Conservation (phyloP, 1,140 invertebrate genomes). For the Artemia franciscana region DNA sequence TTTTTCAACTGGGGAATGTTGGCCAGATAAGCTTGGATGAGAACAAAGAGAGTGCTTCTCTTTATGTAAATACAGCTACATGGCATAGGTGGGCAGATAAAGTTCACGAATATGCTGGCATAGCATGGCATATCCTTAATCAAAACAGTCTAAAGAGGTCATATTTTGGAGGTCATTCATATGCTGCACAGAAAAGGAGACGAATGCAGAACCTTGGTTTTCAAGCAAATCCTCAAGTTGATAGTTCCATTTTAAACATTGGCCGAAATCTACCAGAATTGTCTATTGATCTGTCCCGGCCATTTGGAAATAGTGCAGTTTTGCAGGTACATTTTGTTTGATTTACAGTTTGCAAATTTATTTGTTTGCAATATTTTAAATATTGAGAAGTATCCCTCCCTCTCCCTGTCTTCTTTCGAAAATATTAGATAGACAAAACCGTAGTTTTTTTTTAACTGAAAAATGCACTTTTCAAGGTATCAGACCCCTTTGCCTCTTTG, state of each 20-base stretch:
- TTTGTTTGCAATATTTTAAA: too few relatives aligned
- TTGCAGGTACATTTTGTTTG: conserved; percentile 13
- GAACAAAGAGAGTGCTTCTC: conserved; percentile 53
- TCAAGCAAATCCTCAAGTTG: conserved; percentile 5
- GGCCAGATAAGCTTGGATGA: conserved; percentile 61
- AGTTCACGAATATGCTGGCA: conserved; percentile 55
- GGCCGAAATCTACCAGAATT: conserved; percentile 13
- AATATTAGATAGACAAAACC: too few relatives aligned
- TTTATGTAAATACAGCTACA: conserved; percentile 62
- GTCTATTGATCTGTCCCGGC: conserved; percentile 16
- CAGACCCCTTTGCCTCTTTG: too few relatives aligned
- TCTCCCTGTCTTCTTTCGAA: too few relatives aligned
- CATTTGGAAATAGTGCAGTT: conserved; percentile 17
- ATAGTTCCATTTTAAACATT: conserved; percentile 12
- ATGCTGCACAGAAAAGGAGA: neutral
- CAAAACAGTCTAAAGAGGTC: conserved; percentile 64
- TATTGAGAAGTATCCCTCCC: too few relatives aligned
- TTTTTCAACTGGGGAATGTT: conserved; percentile 57
- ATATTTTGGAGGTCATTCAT: neutral
- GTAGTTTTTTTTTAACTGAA: too few relatives aligned
- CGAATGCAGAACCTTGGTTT: neutral
- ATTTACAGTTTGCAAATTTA: too few relatives aligned
- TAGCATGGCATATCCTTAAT: conserved; percentile 44
- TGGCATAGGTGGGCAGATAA: conserved; percentile 82
- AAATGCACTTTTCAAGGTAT: too few relatives aligned